These are phyloP conservation scores for Heterotis niloticus DNA, from an alignment of 2,113 vertebrate genomes.

Conservation along the genomic window DNA sequence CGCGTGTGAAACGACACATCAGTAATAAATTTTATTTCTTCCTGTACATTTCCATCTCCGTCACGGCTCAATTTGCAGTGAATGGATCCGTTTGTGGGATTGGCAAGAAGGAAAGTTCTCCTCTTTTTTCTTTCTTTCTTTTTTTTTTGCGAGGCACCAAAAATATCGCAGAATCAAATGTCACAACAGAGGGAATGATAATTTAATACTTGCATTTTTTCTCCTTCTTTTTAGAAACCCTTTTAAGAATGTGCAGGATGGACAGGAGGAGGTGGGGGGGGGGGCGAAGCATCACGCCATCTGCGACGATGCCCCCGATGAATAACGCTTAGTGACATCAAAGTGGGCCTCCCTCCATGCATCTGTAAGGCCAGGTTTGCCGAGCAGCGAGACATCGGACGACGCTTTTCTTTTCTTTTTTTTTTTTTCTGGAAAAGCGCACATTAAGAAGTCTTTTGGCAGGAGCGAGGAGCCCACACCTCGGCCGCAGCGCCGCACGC, in stretches of 20 bases:
- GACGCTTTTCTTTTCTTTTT: constrained; percentile 68
- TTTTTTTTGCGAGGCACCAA: constrained; percentile 9
- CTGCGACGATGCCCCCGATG: constrained; percentile 59
- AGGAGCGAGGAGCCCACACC: constrained; percentile 46
- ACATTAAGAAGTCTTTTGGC: constrained; percentile 61
- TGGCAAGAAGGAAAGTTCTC: not conserved
- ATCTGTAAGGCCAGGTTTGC: constrained; percentile 67
- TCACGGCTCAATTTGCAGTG: not conserved
- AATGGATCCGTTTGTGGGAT: constrained; percentile 1
- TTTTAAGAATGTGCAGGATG: constrained; percentile 21
- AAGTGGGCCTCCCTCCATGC: constrained; percentile 57
- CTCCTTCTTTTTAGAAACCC: not conserved
- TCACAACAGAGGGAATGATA: constrained; percentile 33
- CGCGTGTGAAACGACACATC: not conserved
- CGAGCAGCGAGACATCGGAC: constrained; percentile 66
- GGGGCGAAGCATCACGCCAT: constrained; percentile 50
- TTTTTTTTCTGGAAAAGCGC: constrained; percentile 61
- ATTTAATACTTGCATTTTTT: constrained; percentile 22
- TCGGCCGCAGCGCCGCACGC: constrained; percentile 46
- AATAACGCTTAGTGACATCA: constrained; percentile 57
- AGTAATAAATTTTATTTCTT: constrained; percentile 5
- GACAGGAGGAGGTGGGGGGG: constrained; percentile 26
- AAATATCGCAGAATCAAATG: constrained; percentile 27
- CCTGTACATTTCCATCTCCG: too few species aligned
- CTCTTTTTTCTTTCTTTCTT: too few species aligned